Evolutionary conservation across 2,797 vertebrate genomes (phyloP), one percentile per base, ranked within the genome.

Genomic region (Gephyroberyx darwinii): DNA sequence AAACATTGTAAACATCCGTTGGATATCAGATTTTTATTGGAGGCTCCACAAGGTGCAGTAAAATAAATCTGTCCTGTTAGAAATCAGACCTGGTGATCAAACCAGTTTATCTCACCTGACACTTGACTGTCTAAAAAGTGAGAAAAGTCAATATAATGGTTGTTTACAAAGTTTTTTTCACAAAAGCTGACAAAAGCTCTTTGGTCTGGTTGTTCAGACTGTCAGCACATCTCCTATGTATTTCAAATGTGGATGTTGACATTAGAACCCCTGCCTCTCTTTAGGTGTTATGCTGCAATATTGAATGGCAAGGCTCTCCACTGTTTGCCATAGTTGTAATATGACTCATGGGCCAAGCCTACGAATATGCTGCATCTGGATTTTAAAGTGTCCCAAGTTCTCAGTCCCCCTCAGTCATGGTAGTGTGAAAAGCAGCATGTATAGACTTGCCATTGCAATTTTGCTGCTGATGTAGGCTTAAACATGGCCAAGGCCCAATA

Each of bases 1-100:
- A 68, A 86, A 78, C 77, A 74, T 70, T 31, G 68, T 89, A 91
- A 93, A 92, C 88, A 90, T 86, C 78, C 78, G 71, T 2, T 9
- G 71, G 77, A 87, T 66, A 86, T 78, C n/a, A 19, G 83, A 81
- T 87, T 88, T 88, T 87, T 78, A 82, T 88, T 90, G 66, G 52
- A 80, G 75, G 65, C 80, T 85, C 56, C 53, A 67, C 58, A 41
- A 62, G 0, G 0, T 81, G 71, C 88, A 92, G 89, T 82, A 89
- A 89, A 77, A 89, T 82, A 78, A 84, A 84, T 2, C 0, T 45
- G 3, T 35, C 37, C n/a, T 7, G 26, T 41, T 20, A 31, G 14
- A 16, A 17, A 19, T 30, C 33, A 65, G 14, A 41, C 61, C 54
- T 30, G 8, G 37, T 2, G 8, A 71, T 62, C 43, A 33, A 1